phyloP scores from a whole-genome alignment of 2,888 invertebrate species.

The Drepanosiphum platanoidis region DNA sequence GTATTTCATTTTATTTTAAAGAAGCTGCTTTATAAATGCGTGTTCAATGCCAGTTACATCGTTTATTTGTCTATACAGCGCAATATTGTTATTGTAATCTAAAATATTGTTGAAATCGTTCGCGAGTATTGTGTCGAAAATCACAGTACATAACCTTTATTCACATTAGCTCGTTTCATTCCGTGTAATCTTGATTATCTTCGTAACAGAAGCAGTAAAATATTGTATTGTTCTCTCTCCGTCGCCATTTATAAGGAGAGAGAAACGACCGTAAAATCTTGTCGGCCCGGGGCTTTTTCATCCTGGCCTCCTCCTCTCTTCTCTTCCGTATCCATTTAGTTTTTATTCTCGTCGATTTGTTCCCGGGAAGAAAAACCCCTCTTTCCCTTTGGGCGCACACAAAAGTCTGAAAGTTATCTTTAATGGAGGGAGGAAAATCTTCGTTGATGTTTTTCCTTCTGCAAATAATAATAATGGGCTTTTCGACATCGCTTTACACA shows the following conservation, averaged over 20 bases:
- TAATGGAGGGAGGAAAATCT: slow-evolving; percentile 41
- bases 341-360: slow-evolving; percentile 62
- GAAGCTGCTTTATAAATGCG: not conserved
- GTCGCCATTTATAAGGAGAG: slow-evolving; percentile 11
- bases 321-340: slow-evolving; percentile 44
- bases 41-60: not conserved
- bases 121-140: slow-evolving; percentile 24
- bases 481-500: slow-evolving; percentile 58
- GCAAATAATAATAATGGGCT: slow-evolving; percentile 60
- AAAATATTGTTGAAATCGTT: slow-evolving; percentile 33
- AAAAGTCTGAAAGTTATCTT: slow-evolving; percentile 58
- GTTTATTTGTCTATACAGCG: not conserved
- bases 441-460: slow-evolving; percentile 54
- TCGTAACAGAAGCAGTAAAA: slow-evolving; percentile 49
- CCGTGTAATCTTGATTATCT: slow-evolving; percentile 34
- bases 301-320: not conserved
- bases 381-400: slow-evolving; percentile 19
- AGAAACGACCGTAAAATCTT: slow-evolving; percentile 55
- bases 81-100: not conserved
- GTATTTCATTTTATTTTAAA: not conserved
- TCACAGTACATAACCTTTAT: slow-evolving; percentile 38
- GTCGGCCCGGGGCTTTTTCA: slow-evolving; percentile 38
- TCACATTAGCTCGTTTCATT: slow-evolving; percentile 42
- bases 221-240: slow-evolving; percentile 36
- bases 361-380: slow-evolving; percentile 28